These are phyloP conservation scores for Lasaia peninsularis DNA, from an alignment of 1,140 invertebrate genomes.

Conservation along the genomic window DNA sequence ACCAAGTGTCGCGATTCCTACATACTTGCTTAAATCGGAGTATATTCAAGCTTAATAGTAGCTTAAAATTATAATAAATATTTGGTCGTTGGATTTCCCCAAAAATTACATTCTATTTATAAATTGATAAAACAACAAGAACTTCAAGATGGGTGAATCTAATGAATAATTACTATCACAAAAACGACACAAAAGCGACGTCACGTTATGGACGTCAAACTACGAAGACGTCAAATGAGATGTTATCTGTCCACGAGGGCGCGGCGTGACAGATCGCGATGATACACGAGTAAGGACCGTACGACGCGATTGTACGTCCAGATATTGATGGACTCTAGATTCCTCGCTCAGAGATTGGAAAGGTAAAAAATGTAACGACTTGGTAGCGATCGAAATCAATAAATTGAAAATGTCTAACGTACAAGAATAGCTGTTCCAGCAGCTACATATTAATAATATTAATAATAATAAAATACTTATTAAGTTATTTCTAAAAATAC, in stretches of 20 bases:
- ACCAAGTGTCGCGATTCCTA: too few species aligned
- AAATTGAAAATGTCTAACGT: background rate
- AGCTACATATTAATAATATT: too few species aligned
- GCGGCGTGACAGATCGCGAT: constrained; percentile 39
- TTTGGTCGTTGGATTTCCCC: background rate
- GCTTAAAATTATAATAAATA: too few species aligned
- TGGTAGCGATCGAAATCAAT: background rate
- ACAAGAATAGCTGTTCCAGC: background rate
- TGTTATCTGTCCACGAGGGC: constrained; percentile 34
- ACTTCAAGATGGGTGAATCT: background rate
- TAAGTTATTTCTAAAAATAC: too few species aligned
- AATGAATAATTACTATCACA: constrained; percentile 18
- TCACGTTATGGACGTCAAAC: constrained; percentile 26
- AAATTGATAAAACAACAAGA: constrained; percentile 1
- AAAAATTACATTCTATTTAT: background rate
- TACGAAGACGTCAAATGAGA: constrained; percentile 21
- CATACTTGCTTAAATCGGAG: too few species aligned
- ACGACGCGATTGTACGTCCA: background rate
- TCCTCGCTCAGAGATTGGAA: background rate
- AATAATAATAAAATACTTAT: too few species aligned
- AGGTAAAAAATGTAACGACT: background rate
- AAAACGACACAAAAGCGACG: constrained; percentile 22
- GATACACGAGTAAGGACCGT: constrained; percentile 21
- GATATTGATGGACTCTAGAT: background rate
- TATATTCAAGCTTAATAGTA: too few species aligned